Base-by-base conservation (phyloP, 2,797 vertebrate species). In the Urophycis tenuis region DNA sequence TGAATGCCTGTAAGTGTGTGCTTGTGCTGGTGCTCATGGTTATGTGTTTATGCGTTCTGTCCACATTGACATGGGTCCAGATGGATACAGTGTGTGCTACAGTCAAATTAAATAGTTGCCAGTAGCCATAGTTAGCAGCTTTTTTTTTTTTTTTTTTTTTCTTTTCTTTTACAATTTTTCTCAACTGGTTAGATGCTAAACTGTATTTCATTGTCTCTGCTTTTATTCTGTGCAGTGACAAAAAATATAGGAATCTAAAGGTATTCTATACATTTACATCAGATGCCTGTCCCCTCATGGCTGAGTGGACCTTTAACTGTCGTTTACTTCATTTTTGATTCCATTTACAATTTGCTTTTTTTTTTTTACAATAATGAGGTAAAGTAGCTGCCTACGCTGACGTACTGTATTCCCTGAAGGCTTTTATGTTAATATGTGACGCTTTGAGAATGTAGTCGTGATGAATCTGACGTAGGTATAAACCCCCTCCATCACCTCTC, bases 91-190 rank as follows among this genome's bases (percentile, higher is more conserved):
- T 6, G 0, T 71, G 71, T 84, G 81, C 80, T 80, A 77, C 83
- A 31, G 30, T 32, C 19, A 14, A 17, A 33, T 79, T 79, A 8
- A 49, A 31, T 81, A 76, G 39, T 0, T n/a, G n/a, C n/a, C n/a
- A n/a, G n/a, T n/a, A n/a, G 53, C 77, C 86, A 77, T 81, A 80
- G 78, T 81, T 64, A 25, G 53, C 53, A 25, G 53, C 53, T 3
- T 39, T 39, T 34, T 34, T 39, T 39, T 39, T 39, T 12, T 12
- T 39, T 10, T 11, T 39, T 39, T 39, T 11, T 39, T 39, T 39
- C 36, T 11, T 39, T n/a, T n/a, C n/a, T n/a, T n/a, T n/a, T n/a
- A n/a, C n/a, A n/a, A n/a, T n/a, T n/a, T n/a, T n/a, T n/a, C n/a
- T n/a, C n/a, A n/a, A n/a, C 36, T 39, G 36, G 36, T 39, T 39